Evolutionary conservation across 2,113 vertebrate genomes (phyloP).

Genomic region (Rhineura floridana): DNA sequence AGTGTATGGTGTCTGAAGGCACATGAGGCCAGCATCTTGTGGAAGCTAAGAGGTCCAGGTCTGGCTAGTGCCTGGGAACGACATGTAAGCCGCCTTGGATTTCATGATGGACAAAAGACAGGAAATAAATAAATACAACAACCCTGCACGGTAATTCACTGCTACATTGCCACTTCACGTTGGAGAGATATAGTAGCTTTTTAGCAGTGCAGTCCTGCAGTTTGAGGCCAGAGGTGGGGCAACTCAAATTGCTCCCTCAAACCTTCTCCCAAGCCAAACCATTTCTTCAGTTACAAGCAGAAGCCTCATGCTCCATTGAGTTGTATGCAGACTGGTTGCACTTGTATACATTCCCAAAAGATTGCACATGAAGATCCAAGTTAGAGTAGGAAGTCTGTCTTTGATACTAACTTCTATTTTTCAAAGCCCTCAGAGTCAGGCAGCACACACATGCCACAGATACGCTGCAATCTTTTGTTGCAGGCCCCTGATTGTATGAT

Average conservation of each 20-base stretch:
- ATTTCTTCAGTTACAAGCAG: not conserved
- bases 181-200: not conserved
- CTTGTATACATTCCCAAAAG: not conserved
- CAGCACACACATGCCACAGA: too few species aligned
- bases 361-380: not conserved
- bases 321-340: not conserved
- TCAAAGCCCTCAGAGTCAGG: not conserved
- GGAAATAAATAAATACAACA: not conserved
- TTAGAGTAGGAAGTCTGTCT: not conserved
- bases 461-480: too few species aligned
- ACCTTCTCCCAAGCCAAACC: not conserved
- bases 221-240: not conserved
- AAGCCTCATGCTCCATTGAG: not conserved
- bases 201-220: not conserved
- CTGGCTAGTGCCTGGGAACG: too few species aligned
- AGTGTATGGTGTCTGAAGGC: too few species aligned
- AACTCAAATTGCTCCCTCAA: not conserved
- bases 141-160: not conserved
- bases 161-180: not conserved
- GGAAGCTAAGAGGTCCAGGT: too few species aligned
- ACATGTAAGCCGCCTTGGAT: too few species aligned
- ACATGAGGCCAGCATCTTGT: too few species aligned
- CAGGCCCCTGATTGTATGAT: too few species aligned
- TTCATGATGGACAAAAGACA: too few species aligned
- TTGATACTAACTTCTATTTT: not conserved